Evolutionary conservation across 2,113 vertebrate species (phyloP).

Genomic region (Melanotaenia duboulayi): DNA sequence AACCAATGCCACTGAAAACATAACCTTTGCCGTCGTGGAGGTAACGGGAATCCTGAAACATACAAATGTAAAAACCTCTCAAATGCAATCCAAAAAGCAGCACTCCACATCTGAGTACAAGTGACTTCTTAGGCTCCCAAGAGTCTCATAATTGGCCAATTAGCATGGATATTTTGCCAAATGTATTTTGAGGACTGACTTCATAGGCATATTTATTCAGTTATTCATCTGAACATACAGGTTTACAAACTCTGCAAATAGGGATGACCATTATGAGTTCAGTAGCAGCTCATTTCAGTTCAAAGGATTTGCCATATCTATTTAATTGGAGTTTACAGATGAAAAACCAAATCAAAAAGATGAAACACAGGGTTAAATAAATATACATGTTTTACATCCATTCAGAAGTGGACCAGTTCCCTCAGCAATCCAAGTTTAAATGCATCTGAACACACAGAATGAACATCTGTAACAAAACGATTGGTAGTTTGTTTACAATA

Average conservation of each 20-base stretch:
- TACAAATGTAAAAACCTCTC: not conserved
- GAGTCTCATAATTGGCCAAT: not conserved
- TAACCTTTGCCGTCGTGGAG: too few relatives aligned
- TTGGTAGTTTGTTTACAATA: not conserved
- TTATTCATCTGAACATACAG: not conserved
- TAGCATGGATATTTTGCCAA: not conserved
- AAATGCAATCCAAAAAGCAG: not conserved
- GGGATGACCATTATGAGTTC: not conserved
- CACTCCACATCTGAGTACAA: not conserved
- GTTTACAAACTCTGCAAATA: not conserved
- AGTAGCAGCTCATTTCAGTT: not conserved
- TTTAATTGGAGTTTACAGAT: not conserved
- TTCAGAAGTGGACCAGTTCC: conserved; percentile 7
- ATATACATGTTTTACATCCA: not conserved
- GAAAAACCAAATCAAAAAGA: not conserved
- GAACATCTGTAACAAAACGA: not conserved
- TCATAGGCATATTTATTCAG: not conserved
- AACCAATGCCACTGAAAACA: too few relatives aligned
- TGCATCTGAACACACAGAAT: not conserved
- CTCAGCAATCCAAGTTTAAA: not conserved
- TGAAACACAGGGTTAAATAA: conserved; percentile 1
- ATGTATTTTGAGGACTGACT: not conserved
- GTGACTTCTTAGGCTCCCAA: not conserved
- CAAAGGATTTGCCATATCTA: not conserved
- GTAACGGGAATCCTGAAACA: not conserved